phyloP scores from a whole-genome alignment of 1,140 invertebrate genomes.

The Dryas iulia region DNA sequence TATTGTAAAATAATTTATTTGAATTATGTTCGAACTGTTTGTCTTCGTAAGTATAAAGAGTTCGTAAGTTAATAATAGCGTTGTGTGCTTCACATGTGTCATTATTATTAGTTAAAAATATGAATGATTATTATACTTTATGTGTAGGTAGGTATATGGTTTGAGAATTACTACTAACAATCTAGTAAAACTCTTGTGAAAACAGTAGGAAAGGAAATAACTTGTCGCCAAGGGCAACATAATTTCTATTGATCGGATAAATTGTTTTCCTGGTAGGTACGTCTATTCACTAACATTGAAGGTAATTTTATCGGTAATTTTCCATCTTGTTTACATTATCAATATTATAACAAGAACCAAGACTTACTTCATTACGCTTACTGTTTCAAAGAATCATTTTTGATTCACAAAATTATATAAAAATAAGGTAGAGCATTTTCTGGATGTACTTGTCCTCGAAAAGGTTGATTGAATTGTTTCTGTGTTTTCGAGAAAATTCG shows the following conservation, averaged over 20 bases:
- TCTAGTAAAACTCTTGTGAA: background rate
- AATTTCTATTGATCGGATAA: slow-evolving; percentile 21
- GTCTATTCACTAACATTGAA: slow-evolving; percentile 9
- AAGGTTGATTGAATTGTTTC: background rate
- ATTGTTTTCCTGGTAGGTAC: slow-evolving; percentile 13
- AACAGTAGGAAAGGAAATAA: background rate
- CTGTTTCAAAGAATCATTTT: no score
- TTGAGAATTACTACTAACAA: no score
- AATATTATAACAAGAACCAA: background rate
- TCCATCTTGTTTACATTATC: background rate
- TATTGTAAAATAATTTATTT: background rate
- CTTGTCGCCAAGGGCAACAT: slow-evolving; percentile 16
- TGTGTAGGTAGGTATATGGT: background rate
- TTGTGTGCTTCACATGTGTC: background rate
- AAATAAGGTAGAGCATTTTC: background rate
- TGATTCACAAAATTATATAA: no score
- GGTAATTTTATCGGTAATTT: slow-evolving; percentile 3
- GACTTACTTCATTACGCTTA: no score
- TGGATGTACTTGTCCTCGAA: no score
- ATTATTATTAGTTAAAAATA: background rate
- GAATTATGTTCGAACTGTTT: background rate
- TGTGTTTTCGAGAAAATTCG: background rate
- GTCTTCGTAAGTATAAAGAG: background rate
- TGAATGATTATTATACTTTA: no score
- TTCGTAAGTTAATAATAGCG: background rate